Conservation (phyloP, 1,140 invertebrate species). For the Bombus superbus region DNA sequence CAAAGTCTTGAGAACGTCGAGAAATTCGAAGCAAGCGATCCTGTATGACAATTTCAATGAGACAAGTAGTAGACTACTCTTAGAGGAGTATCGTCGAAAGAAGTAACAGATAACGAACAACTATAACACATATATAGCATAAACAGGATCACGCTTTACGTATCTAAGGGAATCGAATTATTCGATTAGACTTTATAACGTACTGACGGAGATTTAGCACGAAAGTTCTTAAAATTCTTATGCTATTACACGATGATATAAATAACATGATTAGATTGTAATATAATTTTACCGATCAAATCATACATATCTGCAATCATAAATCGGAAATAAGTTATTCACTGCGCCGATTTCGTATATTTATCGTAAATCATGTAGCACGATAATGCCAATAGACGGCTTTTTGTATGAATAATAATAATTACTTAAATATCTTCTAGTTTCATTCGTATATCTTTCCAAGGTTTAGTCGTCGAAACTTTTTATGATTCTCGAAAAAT, state of each 20-base stretch:
- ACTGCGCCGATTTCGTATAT: too few species aligned
- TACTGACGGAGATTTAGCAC: not conserved
- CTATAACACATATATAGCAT: not conserved
- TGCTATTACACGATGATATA: not conserved
- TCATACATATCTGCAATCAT: not conserved
- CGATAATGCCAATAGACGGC: too few species aligned
- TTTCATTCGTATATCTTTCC: too few species aligned
- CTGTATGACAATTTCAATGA: not conserved
- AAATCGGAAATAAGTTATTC: not conserved
- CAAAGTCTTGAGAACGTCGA: not conserved
- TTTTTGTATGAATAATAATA: too few species aligned
- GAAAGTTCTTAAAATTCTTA: not conserved
- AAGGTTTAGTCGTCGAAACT: rapidly evolving
- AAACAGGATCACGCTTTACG: not conserved
- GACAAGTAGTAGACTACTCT: too few species aligned
- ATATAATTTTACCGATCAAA: not conserved
- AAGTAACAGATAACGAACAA: not conserved
- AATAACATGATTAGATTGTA: too few species aligned
- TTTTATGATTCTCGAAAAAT: too few species aligned
- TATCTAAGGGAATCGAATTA: not conserved
- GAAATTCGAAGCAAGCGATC: not conserved
- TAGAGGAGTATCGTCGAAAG: too few species aligned
- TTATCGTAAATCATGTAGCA: too few species aligned
- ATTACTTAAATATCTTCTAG: too few species aligned
- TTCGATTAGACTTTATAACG: not conserved